These are phyloP conservation scores for Etia nguti DNA, from an alignment of 2,113 vertebrate species.

Conservation along the genomic window DNA sequence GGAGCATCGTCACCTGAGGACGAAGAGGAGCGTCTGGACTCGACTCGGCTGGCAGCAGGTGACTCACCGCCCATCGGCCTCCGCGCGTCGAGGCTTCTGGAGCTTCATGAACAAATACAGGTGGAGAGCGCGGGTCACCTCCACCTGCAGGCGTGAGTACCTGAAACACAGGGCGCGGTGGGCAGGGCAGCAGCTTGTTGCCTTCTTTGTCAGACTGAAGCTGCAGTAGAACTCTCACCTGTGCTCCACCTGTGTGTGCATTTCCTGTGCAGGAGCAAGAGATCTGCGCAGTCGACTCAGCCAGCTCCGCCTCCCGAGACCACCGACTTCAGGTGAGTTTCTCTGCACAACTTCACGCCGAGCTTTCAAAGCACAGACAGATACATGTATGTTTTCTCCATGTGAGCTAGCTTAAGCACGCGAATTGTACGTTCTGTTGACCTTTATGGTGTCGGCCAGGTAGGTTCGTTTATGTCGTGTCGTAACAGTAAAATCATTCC, in stretches of 20 bases:
- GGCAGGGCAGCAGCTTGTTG: background rate
- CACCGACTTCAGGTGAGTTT: background rate
- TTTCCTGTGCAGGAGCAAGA: background rate
- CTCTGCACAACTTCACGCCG: background rate
- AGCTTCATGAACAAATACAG: constrained; percentile 49
- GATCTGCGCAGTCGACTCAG: background rate
- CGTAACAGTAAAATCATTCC: background rate
- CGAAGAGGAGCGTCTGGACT: constrained; percentile 65
- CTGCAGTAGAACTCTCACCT: background rate
- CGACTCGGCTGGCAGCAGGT: constrained; percentile 67
- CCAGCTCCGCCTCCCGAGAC: background rate
- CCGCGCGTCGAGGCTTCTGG: constrained; percentile 19
- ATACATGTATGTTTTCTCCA: background rate
- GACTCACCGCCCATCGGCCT: fast-evolving
- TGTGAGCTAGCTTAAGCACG: too few relatives aligned
- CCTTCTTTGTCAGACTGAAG: background rate
- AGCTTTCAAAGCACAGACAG: background rate
- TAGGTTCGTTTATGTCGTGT: background rate
- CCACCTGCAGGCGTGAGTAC: constrained; percentile 11
- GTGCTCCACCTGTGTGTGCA: background rate
- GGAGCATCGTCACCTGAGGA: background rate
- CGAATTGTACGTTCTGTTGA: too few relatives aligned
- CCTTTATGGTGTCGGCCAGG: background rate
- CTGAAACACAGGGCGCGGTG: background rate
- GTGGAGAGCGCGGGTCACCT: background rate